Evolutionary conservation across 1,140 invertebrate species (phyloP), one percentile per base, ranked within the genome.

Genomic region (Drosophila fuyamai): DNA sequence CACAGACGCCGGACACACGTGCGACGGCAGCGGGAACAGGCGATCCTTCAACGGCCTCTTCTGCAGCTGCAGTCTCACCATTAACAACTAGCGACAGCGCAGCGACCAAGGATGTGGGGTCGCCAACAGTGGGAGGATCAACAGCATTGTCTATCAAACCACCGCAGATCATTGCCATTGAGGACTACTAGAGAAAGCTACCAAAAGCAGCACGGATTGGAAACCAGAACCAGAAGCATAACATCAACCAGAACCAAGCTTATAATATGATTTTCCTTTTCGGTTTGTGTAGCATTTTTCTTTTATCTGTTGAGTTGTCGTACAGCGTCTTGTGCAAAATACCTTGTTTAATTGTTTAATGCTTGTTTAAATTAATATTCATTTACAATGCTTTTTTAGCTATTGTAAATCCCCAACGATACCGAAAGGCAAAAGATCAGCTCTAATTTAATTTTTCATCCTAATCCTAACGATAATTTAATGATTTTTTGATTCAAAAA

Each of bases 161-260:
- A 92, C 91, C 91, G 88, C 91, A 92, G 76, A 92, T 92, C 68
- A 91, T 92, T 79, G 85, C 84, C 73, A 80, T 92, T 84, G 91
- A 92, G 63, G 86, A 90, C 68, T 91, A 91, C 65, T 91, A 91
- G 73, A 50, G 55, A 67, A 71, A 59, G 72, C 62, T 75, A 74
- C 79, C 18, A 35, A 48, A 38, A 61, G 35, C 61, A 70, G 59
- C 41, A 36, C 67, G 66, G 66, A 70, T 40, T 35, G 18, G 43
- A 44, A 23, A 23, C 23, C 23, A 23, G 4, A 71, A 41, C 18
- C 53, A 55, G 36, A 55, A 41, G 55, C 56, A 63, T 13, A 43
- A 60, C 60, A 60, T 43, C 55, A 60, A 77, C 18, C 44, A 54
- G 53, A 63, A 41, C 40, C 50, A 63, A 71, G 57, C 74, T 27